These are phyloP conservation scores for Chanos chanos DNA, from an alignment of 2,797 vertebrate species.

Conservation along the genomic window DNA sequence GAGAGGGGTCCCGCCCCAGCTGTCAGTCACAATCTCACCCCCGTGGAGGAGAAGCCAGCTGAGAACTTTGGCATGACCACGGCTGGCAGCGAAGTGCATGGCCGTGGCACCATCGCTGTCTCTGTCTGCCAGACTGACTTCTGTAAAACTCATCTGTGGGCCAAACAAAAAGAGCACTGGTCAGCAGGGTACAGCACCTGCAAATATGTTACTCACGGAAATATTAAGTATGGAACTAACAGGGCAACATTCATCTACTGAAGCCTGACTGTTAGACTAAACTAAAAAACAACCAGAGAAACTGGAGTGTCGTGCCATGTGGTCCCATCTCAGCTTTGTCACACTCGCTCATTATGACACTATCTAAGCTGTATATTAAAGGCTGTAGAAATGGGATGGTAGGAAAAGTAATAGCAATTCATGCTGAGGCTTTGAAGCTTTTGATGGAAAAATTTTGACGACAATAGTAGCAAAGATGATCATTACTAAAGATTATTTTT, in stretches of 20 bases:
- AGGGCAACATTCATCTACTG: neutral
- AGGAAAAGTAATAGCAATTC: too few species aligned
- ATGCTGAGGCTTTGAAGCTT: too few species aligned
- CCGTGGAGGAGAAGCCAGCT: constrained; percentile 96
- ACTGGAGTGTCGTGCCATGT: too few species aligned
- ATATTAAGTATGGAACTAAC: neutral
- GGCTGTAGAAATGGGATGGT: too few species aligned
- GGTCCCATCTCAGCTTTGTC: too few species aligned
- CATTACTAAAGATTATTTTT: too few species aligned
- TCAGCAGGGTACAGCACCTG: neutral
- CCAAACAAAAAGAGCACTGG: neutral
- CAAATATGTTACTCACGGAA: neutral
- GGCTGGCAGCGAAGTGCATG: constrained; percentile 96
- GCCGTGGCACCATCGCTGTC: constrained; percentile 88
- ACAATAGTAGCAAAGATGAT: too few species aligned
- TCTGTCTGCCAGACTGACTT: constrained; percentile 81
- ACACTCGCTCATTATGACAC: too few species aligned
- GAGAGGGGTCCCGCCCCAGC: constrained; percentile 89
- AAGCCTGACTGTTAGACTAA: too few species aligned
- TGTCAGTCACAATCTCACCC: constrained; percentile 84
- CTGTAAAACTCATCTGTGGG: constrained; percentile 84
- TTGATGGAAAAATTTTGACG: too few species aligned
- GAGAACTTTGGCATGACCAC: constrained; percentile 92
- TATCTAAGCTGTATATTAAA: too few species aligned
- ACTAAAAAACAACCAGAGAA: too few species aligned